Base-by-base conservation (phyloP, 1,140 invertebrate species). In the Ephestia elutella region DNA sequence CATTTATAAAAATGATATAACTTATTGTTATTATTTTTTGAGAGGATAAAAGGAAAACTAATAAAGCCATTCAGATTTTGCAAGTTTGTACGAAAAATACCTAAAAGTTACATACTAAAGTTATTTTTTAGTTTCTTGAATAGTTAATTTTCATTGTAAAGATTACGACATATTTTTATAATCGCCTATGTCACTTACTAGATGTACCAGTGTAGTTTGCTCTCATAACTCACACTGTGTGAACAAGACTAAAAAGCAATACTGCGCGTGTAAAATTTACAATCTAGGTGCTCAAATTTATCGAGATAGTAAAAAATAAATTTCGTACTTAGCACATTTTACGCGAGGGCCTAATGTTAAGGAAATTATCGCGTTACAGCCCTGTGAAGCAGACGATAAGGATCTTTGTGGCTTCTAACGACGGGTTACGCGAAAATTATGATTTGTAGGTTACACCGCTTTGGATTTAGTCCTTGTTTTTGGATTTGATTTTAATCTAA, bases 351-450 rank as follows among this genome's bases (percentile, higher is more conserved):
- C 50, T 66, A 68, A 66, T 68, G 60, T 65, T 61, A 59, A 69
- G 66, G 64, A 69, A 69, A 72, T 70, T 69, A 70, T 69, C 67
- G 60, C 64, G 62, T 62, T 57, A 65, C 67, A 63, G 53, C 59
- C 56, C 63, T 65, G 66, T 67, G 70, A 63, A 71, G 60, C 53
- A 18, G 10, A 15, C 32, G 69, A 68, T 71, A 68, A 66, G 49
- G 18, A 71, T 71, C 69, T 53, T 18, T 59, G 38, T 54, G 25
- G 60, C 59, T 51, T 44, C 57, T 67, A 72, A 73, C 64, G 63
- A 73, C 59, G 55, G 65, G 59, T 65, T 67, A 59, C 58, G 25
- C 56, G 60, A 50, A 64, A 65, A 66, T 68, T 65, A 49, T 56
- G 38, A 56, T 56, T 56, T 56, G 55, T 35, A 32, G 44, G n/a